Percentiles rank a stretch among this genome's conserved stretches.
Evolutionary conservation across 2,888 invertebrate genomes (phyloP).

Genomic region (Pristionchus arcanus): DNA sequence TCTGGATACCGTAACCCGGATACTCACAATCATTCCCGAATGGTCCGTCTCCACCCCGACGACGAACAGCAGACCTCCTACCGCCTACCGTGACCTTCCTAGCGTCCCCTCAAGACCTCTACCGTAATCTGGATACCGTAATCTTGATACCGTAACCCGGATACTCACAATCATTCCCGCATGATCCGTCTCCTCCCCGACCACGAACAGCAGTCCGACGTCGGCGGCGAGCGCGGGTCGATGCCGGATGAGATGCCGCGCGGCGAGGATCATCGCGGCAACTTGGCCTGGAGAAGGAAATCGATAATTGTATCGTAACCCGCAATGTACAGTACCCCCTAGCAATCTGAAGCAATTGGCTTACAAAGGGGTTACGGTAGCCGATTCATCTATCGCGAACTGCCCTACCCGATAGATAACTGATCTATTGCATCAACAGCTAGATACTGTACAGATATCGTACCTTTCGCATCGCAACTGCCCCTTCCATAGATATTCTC

Average conservation of each 20-base stretch:
- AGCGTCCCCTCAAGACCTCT: neutral
- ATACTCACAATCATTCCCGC: conserved; percentile 75
- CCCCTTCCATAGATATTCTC: conserved; percentile 74
- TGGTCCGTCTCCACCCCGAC: conserved; percentile 76
- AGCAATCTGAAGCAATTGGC: no score
- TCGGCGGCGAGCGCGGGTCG: conserved; percentile 66
- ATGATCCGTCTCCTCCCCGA: conserved; percentile 77
- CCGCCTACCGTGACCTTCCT: no score
- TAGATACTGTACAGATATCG: neutral
- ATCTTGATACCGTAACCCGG: neutral
- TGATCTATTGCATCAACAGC: neutral
- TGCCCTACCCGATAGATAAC: conserved; percentile 7
- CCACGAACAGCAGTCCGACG: conserved; percentile 75
- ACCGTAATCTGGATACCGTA: neutral
- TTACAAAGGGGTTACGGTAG: no score
- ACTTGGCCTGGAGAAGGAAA: conserved; percentile 67
- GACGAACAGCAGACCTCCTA: neutral
- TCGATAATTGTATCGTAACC: conserved; percentile 9
- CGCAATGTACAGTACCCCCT: no score
- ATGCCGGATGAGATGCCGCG: conserved; percentile 63
- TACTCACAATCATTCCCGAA: conserved; percentile 73
- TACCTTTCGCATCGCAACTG: conserved; percentile 76
- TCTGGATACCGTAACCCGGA: neutral
- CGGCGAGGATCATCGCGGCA: conserved; percentile 75
- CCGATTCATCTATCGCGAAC: no score